Conservation (phyloP, 2,113 vertebrate genomes). For the Paralichthys olivaceus region DNA sequence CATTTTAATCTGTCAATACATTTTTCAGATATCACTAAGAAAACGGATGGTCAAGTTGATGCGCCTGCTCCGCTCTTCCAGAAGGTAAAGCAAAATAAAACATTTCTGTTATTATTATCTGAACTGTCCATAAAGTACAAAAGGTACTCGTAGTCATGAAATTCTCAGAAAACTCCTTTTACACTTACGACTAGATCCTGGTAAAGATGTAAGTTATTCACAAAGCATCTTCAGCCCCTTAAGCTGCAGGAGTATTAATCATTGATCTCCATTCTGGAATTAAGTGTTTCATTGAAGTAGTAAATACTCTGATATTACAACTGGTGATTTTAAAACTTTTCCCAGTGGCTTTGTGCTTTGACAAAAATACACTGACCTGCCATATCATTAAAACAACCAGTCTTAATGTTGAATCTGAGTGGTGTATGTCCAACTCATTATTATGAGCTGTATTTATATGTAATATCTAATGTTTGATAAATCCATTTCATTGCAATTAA, state of each 20-base stretch:
- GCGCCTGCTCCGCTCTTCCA: conserved; percentile 91
- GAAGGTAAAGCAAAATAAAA: conserved; percentile 84
- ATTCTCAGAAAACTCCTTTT: too few relatives aligned
- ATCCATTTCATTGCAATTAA: not conserved
- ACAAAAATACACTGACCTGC: too few relatives aligned
- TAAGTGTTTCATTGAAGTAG: too few relatives aligned
- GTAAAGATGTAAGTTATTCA: not conserved
- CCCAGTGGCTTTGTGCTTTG: too few relatives aligned
- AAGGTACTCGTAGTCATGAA: not conserved
- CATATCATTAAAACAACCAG: not conserved
- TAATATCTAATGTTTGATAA: not conserved
- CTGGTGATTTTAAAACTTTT: too few relatives aligned
- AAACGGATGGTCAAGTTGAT: conserved; percentile 93
- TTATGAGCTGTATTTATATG: not conserved
- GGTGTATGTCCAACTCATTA: not conserved
- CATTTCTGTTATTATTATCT: not conserved
- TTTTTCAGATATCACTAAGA: conserved; percentile 92
- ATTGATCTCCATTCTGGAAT: too few relatives aligned
- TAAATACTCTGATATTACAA: too few relatives aligned
- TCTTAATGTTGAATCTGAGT: not conserved
- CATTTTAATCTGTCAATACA: not conserved
- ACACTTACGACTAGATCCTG: too few relatives aligned
- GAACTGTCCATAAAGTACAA: not conserved
- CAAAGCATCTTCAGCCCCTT: not conserved
- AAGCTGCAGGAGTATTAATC: too few relatives aligned